These are phyloP conservation scores for Todiramphus chloris DNA, from an alignment of 2,113 vertebrate genomes.

Conservation along the genomic window DNA sequence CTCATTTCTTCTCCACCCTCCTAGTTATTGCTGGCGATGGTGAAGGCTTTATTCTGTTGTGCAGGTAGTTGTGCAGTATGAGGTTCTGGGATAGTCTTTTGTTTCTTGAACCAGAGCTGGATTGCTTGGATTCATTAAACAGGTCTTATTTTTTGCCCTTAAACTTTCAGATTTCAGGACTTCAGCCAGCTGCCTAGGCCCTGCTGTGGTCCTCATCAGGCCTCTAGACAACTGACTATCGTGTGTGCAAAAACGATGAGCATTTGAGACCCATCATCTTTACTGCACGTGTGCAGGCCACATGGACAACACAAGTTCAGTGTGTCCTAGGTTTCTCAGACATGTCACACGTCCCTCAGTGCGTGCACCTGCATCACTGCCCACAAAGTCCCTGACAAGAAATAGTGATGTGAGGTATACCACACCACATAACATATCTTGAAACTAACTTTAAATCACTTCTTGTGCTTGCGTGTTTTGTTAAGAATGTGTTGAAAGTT, in stretches of 20 bases:
- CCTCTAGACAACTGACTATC: background rate
- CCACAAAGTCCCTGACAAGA: background rate
- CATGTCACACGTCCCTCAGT: background rate
- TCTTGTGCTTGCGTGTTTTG: rapidly evolving
- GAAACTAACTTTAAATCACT: background rate
- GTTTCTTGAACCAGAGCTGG: background rate
- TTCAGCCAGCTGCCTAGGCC: background rate
- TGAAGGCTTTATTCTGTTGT: background rate
- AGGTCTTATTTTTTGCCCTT: background rate
- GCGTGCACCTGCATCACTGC: background rate
- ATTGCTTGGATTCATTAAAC: background rate
- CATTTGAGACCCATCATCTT: background rate
- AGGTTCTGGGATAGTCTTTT: background rate
- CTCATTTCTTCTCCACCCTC: background rate
- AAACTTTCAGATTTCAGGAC: background rate
- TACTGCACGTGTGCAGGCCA: conserved; percentile 19
- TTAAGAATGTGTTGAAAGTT: background rate
- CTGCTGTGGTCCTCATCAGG: background rate
- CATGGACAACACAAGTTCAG: background rate
- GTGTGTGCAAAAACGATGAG: background rate
- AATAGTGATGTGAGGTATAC: background rate
- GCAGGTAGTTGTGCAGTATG: background rate
- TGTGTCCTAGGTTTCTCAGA: background rate
- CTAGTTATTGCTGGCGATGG: background rate
- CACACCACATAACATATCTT: background rate